Conservation (phyloP, 2,113 vertebrate species). For the Crypturellus undulatus region DNA sequence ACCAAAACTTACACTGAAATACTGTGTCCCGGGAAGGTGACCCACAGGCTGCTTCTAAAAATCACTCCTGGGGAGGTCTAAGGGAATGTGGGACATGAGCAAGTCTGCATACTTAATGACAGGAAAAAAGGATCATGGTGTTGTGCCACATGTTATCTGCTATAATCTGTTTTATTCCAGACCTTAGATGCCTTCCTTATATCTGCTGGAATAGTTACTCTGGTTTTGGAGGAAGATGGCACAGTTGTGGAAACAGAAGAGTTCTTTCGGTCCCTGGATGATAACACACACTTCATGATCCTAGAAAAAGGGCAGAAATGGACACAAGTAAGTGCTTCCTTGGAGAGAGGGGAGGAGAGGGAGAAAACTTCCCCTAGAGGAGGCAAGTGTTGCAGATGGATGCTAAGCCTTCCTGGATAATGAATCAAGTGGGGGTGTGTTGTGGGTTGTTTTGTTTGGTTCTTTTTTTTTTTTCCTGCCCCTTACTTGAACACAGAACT, state of each 20-base stretch:
- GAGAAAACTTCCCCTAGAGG: background rate
- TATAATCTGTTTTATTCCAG: constrained; percentile 61
- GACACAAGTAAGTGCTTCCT: constrained; percentile 77
- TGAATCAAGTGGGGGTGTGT: background rate
- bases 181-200: constrained; percentile 80
- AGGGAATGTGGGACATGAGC: background rate
- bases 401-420: background rate
- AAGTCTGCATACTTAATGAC: background rate
- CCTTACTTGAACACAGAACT: background rate
- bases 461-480: background rate
- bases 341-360: background rate
- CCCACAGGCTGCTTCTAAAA: background rate
- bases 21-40: background rate
- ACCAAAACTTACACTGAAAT: background rate
- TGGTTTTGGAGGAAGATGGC: constrained; percentile 91
- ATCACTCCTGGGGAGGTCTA: background rate
- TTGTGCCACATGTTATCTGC: background rate
- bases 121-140: background rate
- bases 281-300: constrained; percentile 84
- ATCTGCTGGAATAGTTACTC: constrained; percentile 74
- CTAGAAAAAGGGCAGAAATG: constrained; percentile 85
- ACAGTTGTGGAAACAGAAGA: constrained; percentile 88
- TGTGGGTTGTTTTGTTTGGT: background rate
- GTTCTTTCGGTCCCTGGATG: constrained; percentile 84
- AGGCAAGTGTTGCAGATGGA: background rate